A percentile compares a stretch with the other conserved stretches of the same genome.
phyloP scores from a whole-genome alignment of 1,140 invertebrate genomes.

The Ganaspis sp. region DNA sequence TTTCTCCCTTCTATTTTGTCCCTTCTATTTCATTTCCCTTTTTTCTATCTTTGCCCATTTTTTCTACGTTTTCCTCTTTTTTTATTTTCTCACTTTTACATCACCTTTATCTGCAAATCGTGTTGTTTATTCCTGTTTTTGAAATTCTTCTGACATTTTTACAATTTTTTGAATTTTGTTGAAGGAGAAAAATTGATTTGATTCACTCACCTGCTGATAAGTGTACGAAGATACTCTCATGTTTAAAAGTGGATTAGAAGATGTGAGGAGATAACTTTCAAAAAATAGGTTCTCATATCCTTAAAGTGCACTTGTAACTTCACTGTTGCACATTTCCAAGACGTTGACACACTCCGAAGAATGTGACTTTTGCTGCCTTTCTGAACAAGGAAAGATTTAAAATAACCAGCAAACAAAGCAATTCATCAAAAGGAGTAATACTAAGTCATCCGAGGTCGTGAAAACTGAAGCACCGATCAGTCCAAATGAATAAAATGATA shows the following conservation, averaged over 20 bases:
- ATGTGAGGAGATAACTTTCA: background rate
- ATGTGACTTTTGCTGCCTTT: constrained; percentile 5
- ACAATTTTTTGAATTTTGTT: background rate
- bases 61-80: no score
- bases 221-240: constrained; percentile 16
- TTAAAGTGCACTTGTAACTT: background rate
- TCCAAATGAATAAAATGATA: constrained; percentile 6
- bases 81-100: no score
- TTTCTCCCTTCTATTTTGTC: no score
- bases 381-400: constrained; percentile 12
- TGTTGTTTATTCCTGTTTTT: no score
- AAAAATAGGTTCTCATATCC: background rate
- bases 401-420: background rate
- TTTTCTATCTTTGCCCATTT: no score
- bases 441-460: constrained; percentile 18
- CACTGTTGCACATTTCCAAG: background rate
- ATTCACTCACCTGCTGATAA: constrained; percentile 18
- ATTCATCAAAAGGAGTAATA: constrained; percentile 1
- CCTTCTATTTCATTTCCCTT: no score
- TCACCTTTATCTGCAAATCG: no score
- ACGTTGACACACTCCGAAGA: background rate
- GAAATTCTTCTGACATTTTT: background rate
- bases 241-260: background rate
- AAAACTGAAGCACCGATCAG: constrained; percentile 16
- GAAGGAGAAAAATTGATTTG: background rate